These are phyloP conservation scores for Salvator merianae DNA, from an alignment of 2,113 vertebrate genomes.

Conservation along the genomic window DNA sequence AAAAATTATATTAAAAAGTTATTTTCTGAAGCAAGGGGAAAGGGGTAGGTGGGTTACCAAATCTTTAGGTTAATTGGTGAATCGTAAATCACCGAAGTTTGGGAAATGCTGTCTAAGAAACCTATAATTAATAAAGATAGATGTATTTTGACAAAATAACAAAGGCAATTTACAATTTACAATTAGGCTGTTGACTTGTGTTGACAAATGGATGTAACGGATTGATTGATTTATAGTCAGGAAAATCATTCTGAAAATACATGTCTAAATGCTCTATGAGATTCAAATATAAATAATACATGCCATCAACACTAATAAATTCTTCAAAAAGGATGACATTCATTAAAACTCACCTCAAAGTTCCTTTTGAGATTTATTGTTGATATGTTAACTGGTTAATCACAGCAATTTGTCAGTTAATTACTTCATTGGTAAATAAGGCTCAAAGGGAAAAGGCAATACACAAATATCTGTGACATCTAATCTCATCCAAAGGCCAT, in stretches of 20 bases:
- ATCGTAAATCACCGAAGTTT: too few relatives aligned
- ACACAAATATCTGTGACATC: not conserved
- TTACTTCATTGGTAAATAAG: not conserved
- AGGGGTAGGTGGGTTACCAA: too few relatives aligned
- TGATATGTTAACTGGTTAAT: conserved; percentile 6
- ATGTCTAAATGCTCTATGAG: not conserved
- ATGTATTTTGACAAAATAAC: conserved; percentile 10
- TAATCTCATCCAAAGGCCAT: not conserved
- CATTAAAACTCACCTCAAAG: not conserved
- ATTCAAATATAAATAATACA: conserved; percentile 10
- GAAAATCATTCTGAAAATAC: conserved; percentile 4
- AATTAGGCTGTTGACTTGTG: not conserved
- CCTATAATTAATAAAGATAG: not conserved
- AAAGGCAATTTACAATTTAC: conserved; percentile 5
- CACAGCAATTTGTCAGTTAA: not conserved
- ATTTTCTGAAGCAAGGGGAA: too few relatives aligned
- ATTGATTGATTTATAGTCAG: not conserved
- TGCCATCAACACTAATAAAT: not conserved
- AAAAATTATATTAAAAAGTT: too few relatives aligned
- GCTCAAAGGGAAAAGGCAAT: not conserved
- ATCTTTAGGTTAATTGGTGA: too few relatives aligned
- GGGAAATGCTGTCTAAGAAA: not conserved
- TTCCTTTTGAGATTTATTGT: not conserved
- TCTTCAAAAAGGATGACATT: not conserved
- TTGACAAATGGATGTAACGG: too few relatives aligned